Evolutionary conservation across 2,888 invertebrate species (phyloP).

Genomic region (Temnothorax unifasciatus): DNA sequence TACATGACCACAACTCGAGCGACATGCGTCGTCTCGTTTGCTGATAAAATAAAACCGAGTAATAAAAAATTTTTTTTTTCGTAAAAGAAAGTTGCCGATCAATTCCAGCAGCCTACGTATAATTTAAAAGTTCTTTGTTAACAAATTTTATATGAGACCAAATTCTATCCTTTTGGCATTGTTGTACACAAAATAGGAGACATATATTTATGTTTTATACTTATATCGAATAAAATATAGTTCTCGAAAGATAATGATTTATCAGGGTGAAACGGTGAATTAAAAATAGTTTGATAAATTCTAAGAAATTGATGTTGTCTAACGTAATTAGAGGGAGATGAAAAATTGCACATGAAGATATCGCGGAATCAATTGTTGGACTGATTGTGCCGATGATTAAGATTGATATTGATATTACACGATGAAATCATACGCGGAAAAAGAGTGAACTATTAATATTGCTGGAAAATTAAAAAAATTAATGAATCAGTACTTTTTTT

Average conservation of each 20-base stretch:
- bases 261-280: not conserved
- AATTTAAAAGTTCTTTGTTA: not conserved
- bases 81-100: conserved; percentile 6
- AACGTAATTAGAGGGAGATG: not conserved
- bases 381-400: not conserved
- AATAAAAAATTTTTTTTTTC: conserved; percentile 16
- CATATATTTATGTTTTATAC: not conserved
- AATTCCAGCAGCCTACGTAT: not conserved
- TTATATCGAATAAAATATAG: not conserved
- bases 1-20: conserved; percentile 24
- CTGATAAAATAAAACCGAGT: conserved; percentile 6
- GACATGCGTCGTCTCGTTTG: not conserved
- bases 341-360: not conserved
- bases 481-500: not conserved
- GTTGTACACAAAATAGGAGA: not conserved
- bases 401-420: conserved; percentile 13
- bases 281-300: not conserved
- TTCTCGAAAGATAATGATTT: conserved; percentile 16
- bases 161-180: not conserved
- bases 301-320: not conserved
- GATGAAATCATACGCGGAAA: too few relatives aligned
- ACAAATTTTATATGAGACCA: not conserved
- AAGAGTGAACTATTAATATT: not conserved
- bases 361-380: not conserved
- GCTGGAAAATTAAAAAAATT: not conserved